phyloP scores from a whole-genome alignment of 2,113 vertebrate species.

The Plotosus lineatus region DNA sequence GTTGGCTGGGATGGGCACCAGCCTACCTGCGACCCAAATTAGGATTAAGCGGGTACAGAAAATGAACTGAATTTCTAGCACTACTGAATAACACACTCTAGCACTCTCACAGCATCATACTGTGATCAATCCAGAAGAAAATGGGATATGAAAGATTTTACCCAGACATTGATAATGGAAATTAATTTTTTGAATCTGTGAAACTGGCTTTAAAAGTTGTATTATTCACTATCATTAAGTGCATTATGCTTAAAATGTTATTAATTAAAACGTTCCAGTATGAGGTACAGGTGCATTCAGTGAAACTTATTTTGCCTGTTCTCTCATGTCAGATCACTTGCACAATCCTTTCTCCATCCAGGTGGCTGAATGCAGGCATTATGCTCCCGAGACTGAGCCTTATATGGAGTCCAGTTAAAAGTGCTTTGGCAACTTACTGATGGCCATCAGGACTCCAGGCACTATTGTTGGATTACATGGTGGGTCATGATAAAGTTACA shows the following conservation, averaged over 20 bases:
- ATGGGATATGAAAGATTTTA: neutral
- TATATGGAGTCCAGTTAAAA: neutral
- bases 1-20: no score
- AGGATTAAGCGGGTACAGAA: no score
- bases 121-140: neutral
- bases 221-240: no score
- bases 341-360: conserved; percentile 40
- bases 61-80: neutral
- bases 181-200: no score
- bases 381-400: conserved; percentile 29
- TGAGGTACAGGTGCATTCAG: conserved; percentile 9
- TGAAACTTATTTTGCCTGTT: conserved; percentile 28
- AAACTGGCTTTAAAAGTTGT: no score
- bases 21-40: no score
- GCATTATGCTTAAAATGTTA: neutral
- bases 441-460: conserved; percentile 10
- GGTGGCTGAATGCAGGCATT: conserved; percentile 48
- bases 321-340: conserved; percentile 24
- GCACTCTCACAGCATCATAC: neutral
- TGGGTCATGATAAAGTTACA: conserved; percentile 32
- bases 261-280: no score
- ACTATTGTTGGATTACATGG: conserved; percentile 35
- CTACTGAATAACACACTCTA: neutral
- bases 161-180: neutral
- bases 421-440: conserved; percentile 14